A percentile compares a stretch with the other conserved stretches of the same genome.
These are phyloP conservation scores for Hanleya hanleyi DNA, from an alignment of 2,888 invertebrate genomes.

Conservation along the genomic window DNA sequence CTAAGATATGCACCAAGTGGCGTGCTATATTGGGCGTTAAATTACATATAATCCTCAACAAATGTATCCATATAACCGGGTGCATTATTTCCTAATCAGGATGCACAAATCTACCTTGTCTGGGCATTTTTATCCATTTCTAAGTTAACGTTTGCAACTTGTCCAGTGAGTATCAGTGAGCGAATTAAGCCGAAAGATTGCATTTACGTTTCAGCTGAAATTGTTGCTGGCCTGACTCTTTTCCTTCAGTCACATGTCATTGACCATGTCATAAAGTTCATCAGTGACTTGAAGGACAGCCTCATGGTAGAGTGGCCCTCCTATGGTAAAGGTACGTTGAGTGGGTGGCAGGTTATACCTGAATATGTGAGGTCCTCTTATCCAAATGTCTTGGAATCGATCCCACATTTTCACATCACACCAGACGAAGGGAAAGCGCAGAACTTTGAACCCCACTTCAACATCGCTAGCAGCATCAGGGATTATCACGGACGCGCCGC, in stretches of 20 bases:
- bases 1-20: too few relatives aligned
- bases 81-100: too few relatives aligned
- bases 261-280: not conserved
- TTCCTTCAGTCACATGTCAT: not conserved
- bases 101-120: too few relatives aligned
- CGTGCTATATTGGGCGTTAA: too few relatives aligned
- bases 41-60: too few relatives aligned
- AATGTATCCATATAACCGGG: too few relatives aligned
- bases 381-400: not conserved
- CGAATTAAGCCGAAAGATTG: too few relatives aligned
- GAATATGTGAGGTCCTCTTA: not conserved
- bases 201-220: too few relatives aligned
- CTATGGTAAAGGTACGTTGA: not conserved
- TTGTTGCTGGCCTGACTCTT: too few relatives aligned
- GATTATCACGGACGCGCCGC: not conserved
- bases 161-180: too few relatives aligned
- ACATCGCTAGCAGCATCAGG: not conserved
- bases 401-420: not conserved
- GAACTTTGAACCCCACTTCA: not conserved
- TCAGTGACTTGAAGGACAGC: not conserved
- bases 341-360: not conserved
- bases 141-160: too few relatives aligned
- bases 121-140: too few relatives aligned
- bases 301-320: not conserved
- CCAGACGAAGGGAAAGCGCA: not conserved